These are phyloP conservation scores for Caprella mutica DNA, from an alignment of 2,888 invertebrate genomes.

Conservation along the genomic window DNA sequence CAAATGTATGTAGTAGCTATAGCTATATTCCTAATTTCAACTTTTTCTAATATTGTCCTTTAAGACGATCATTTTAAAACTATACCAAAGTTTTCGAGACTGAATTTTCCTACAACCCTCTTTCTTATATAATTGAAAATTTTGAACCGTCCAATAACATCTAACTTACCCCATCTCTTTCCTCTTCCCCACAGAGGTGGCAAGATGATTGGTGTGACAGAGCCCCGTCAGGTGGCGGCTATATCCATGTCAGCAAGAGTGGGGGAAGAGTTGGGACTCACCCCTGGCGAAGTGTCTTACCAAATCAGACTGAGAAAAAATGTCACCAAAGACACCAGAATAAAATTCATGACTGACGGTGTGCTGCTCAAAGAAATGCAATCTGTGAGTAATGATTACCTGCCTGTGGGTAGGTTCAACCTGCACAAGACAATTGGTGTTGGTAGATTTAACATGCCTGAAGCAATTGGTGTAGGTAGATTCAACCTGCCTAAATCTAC, in stretches of 20 bases:
- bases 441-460: no score
- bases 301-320: conserved; percentile 94
- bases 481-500: no score
- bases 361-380: conserved; percentile 79
- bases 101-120: no score
- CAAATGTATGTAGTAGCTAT: no score
- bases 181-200: conserved; percentile 38
- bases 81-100: no score
- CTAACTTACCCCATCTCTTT: no score
- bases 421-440: neutral
- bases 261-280: conserved; percentile 72
- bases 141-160: no score
- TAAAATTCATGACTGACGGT: conserved; percentile 98
- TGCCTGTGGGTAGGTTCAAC: neutral
- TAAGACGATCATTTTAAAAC: no score
- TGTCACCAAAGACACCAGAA: conserved; percentile 68
- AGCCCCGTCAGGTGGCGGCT: conserved; percentile 95
- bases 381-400: conserved; percentile 38
- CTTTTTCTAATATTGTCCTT: no score
- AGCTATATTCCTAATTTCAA: no score
- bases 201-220: conserved; percentile 84
- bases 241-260: conserved; percentile 92
- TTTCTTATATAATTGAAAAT: no score
- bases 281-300: conserved; percentile 65
- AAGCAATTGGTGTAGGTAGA: no score